phyloP scores from a whole-genome alignment of 1,140 invertebrate genomes.

The Rhizoglyphus robini region DNA sequence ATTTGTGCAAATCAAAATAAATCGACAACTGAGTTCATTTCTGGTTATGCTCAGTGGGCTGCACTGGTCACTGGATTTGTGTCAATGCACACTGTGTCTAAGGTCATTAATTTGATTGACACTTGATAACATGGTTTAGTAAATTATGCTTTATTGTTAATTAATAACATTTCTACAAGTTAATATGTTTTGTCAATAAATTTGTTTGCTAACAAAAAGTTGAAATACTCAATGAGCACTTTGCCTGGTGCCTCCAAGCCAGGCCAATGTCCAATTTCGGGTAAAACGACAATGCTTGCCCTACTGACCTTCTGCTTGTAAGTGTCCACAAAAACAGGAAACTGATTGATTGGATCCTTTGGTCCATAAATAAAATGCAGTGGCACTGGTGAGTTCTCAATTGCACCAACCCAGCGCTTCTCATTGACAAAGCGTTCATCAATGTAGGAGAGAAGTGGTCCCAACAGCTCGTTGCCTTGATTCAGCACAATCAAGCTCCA shows the following conservation, averaged over 20 bases:
- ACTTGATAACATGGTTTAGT: no score
- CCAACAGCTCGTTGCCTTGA: constrained; percentile 27
- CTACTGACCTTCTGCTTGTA: constrained; percentile 26
- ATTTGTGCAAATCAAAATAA: no score
- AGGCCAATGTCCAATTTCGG: constrained; percentile 26
- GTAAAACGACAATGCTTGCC: constrained; percentile 17
- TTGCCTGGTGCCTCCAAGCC: constrained; percentile 24
- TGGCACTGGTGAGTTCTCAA: constrained; percentile 28
- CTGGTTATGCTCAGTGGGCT: no score
- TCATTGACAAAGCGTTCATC: constrained; percentile 27
- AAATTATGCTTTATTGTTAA: no score
- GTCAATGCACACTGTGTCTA: no score
- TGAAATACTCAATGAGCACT: background rate
- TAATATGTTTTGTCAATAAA: no score
- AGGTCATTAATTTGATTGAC: no score
- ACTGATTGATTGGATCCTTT: constrained; percentile 31
- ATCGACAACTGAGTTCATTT: no score
- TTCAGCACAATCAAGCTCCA: constrained; percentile 28
- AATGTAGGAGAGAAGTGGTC: constrained; percentile 23
- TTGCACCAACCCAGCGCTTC: constrained; percentile 31
- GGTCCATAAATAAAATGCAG: constrained; percentile 32
- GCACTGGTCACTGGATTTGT: no score
- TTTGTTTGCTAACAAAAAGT: background rate
- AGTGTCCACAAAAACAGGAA: constrained; percentile 25
- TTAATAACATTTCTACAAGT: no score